Evolutionary conservation across 2,797 vertebrate species (phyloP).

Genomic region (Cryptoblepharus egeriae): DNA sequence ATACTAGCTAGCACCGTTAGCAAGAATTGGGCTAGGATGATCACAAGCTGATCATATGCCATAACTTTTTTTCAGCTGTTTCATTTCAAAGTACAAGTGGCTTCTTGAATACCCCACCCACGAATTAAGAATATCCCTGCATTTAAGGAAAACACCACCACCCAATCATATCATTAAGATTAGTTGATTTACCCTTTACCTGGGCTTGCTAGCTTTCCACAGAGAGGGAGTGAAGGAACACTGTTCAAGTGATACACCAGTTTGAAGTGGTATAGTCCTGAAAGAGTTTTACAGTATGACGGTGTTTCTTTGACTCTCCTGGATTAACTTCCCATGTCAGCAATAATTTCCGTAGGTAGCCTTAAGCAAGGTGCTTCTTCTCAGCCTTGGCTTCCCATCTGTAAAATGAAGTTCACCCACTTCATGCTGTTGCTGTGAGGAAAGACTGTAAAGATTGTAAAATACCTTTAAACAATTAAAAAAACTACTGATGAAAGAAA

Average conservation of each 20-base stretch:
- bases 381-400: not conserved
- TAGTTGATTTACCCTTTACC: not conserved
- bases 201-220: not conserved
- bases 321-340: not conserved
- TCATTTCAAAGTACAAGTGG: not conserved
- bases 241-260: not conserved
- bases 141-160: not conserved
- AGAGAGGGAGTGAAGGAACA: too few species aligned
- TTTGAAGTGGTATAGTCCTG: not conserved
- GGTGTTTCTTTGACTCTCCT: not conserved
- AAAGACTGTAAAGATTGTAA: not conserved
- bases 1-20: not conserved
- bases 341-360: not conserved
- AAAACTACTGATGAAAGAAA: not conserved
- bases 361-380: not conserved
- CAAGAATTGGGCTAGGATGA: not conserved
- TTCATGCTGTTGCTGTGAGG: not conserved
- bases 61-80: not conserved
- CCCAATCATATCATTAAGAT: not conserved
- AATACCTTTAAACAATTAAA: not conserved
- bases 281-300: not conserved
- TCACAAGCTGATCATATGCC: not conserved
- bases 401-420: not conserved
- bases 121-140: too few species aligned
- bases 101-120: not conserved